Evolutionary conservation across 2,113 vertebrate species (phyloP), one percentile per base, ranked within the genome.

Genomic region (Rostratula benghalensis): DNA sequence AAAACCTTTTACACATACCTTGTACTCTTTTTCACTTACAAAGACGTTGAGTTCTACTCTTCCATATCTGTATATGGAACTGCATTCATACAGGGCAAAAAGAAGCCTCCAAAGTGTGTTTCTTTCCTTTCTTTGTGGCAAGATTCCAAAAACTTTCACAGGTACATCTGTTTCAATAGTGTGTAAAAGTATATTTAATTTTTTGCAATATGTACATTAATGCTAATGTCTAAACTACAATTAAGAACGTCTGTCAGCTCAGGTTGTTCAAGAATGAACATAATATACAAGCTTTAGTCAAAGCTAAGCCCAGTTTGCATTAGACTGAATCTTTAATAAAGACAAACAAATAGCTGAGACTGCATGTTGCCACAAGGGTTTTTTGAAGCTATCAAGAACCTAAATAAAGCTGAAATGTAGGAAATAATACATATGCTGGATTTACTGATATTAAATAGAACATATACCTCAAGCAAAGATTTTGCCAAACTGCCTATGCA

Each of bases 41-140:
- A 99, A 99, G 91, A 99, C 37, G 97, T 99, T 98, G 78, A 99
- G 96, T 95, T 99, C 99, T 81, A 98, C 37, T 96, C 99, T 98
- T 94, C 99, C 99, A 0, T 98, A 99, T 97, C 88, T 98, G 98
- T 96, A 99, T 92, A 99, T 56, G 68, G 99, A 99, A 85, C 61
- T 94, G 80, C 98, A 96, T 88, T 99, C 97, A 93, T 98, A 99
- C 41, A 99, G 74, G 84, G 97, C 65, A 24, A 99, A 98, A 84
- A 98, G 50, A 88, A 98, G 97, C 94, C 98, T 99, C 98, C 99
- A 98, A 95, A 99, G 95, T 33, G 33, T 25, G 57, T 83, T 96
- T 61, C 98, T 98, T 94, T 99, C 98, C 56, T 95, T 97, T 63
- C 24, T 95, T 45, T 89, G 89, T 10, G 98, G 98, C 33, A 99